Percentiles rank a stretch among this genome's conserved stretches.
These are phyloP conservation scores for Emys orbicularis DNA, from an alignment of 2,797 vertebrate species.

Conservation along the genomic window DNA sequence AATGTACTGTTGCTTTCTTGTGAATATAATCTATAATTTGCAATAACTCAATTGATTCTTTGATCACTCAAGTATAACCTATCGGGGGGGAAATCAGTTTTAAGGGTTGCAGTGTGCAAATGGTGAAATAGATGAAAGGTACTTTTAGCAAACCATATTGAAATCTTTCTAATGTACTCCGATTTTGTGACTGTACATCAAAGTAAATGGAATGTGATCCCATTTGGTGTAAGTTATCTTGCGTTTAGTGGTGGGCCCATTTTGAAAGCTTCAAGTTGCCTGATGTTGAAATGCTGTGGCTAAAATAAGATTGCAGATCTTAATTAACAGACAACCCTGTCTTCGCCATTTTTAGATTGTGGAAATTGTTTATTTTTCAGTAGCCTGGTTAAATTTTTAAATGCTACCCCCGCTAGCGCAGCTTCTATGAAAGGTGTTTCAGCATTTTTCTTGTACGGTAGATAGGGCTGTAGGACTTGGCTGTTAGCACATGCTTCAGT, in stretches of 20 bases:
- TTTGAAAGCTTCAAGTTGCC: constrained; percentile 67
- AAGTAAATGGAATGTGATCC: constrained; percentile 80
- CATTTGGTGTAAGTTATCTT: constrained; percentile 80
- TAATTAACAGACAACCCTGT: constrained; percentile 56
- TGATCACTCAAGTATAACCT: not conserved
- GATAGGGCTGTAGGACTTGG: constrained; percentile 23
- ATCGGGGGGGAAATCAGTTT: not conserved
- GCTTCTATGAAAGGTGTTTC: constrained; percentile 33
- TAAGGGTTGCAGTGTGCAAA: not conserved
- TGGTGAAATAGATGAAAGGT: not conserved
- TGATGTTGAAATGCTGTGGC: constrained; percentile 43
- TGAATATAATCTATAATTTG: not conserved
- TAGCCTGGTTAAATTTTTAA: constrained; percentile 36
- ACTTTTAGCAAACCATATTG: constrained; percentile 14
- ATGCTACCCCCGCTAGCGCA: constrained; percentile 9
- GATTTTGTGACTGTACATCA: constrained; percentile 83
- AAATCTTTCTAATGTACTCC: constrained; percentile 75
- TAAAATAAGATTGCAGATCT: constrained; percentile 48
- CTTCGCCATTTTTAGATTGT: not conserved
- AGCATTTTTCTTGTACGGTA: constrained; percentile 11
- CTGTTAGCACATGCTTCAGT: constrained; percentile 51
- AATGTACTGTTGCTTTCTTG: constrained; percentile 5
- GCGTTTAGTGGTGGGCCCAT: constrained; percentile 64
- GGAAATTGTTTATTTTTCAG: constrained; percentile 39
- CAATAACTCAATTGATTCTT: not conserved